A percentile compares a stretch with the other conserved stretches of the same genome.
These are phyloP conservation scores for Zygothrica quintamaculata DNA, from an alignment of 2,888 invertebrate species.

Conservation along the genomic window DNA sequence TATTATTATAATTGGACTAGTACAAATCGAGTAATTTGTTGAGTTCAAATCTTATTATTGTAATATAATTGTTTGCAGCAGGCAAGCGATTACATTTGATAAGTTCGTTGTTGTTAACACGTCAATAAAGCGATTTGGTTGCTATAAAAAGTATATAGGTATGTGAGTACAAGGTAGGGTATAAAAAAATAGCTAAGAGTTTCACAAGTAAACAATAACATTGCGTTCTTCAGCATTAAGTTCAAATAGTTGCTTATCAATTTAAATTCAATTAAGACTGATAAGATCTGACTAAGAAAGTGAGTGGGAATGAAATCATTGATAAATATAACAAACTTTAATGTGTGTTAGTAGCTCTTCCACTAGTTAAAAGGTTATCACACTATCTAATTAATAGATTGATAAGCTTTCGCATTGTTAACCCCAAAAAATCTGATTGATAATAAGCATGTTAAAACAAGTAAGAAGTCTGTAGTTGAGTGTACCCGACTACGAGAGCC, in stretches of 20 bases:
- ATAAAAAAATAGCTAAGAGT: slow-evolving; percentile 5
- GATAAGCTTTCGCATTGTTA: too few species aligned
- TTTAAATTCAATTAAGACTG: slow-evolving; percentile 12
- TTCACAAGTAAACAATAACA: slow-evolving; percentile 34
- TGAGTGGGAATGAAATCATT: background rate
- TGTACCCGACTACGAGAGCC: too few species aligned
- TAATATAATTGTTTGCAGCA: background rate
- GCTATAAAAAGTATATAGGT: too few species aligned
- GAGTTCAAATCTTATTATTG: slow-evolving; percentile 4
- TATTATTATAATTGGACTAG: too few species aligned
- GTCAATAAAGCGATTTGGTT: too few species aligned
- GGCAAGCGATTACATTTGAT: slow-evolving; percentile 24
- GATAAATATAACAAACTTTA: too few species aligned
- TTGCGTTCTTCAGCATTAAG: slow-evolving; percentile 37
- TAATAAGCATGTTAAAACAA: too few species aligned
- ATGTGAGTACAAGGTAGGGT: background rate
- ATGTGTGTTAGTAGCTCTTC: too few species aligned
- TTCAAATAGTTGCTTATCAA: slow-evolving; percentile 30
- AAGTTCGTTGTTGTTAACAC: slow-evolving; percentile 2
- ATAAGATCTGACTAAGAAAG: slow-evolving; percentile 25
- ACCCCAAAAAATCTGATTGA: too few species aligned
- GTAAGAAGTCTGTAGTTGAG: too few species aligned
- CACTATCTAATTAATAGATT: background rate
- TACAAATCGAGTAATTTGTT: slow-evolving; percentile 28
- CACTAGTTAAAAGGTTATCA: background rate